Evolutionary conservation across 2,888 invertebrate species (phyloP).

Genomic region (Coleophora flavipennella): DNA sequence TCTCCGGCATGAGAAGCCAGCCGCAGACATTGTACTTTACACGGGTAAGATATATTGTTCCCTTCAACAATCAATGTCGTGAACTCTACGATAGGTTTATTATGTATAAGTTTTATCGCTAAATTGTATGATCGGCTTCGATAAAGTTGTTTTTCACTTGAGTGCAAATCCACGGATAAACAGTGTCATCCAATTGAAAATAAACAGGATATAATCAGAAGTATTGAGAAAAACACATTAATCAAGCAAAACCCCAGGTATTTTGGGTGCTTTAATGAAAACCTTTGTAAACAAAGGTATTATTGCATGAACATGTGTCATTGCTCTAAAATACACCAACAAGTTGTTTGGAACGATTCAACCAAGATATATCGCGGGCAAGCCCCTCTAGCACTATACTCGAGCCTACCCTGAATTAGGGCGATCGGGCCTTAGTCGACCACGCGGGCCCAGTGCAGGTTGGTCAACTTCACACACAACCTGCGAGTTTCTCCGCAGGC

Average conservation of each 20-base stretch:
- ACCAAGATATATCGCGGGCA: too few relatives aligned
- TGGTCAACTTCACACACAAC: too few relatives aligned
- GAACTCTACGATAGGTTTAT: neutral
- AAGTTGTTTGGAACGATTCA: too few relatives aligned
- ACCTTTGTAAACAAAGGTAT: too few relatives aligned
- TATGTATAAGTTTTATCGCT: neutral
- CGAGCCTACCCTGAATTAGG: too few relatives aligned
- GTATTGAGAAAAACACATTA: constrained; percentile 1
- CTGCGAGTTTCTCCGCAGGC: too few relatives aligned
- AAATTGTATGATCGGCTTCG: constrained; percentile 4
- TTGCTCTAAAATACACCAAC: too few relatives aligned
- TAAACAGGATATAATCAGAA: constrained; percentile 8
- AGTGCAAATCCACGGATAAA: constrained; percentile 8
- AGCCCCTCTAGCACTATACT: too few relatives aligned
- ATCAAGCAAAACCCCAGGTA: neutral
- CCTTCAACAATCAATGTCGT: neutral
- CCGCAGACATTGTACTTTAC: constrained; percentile 92
- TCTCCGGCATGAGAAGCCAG: constrained; percentile 87
- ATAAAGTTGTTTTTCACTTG: constrained; percentile 24
- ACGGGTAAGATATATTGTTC: constrained; percentile 74
- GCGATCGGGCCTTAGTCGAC: too few relatives aligned
- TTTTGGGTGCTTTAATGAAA: too few relatives aligned
- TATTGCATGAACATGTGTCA: too few relatives aligned
- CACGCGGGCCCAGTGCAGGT: too few relatives aligned
- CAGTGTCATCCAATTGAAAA: neutral